Evolutionary conservation across 2,113 vertebrate species (phyloP).

Genomic region (Microtus pennsylvanicus): DNA sequence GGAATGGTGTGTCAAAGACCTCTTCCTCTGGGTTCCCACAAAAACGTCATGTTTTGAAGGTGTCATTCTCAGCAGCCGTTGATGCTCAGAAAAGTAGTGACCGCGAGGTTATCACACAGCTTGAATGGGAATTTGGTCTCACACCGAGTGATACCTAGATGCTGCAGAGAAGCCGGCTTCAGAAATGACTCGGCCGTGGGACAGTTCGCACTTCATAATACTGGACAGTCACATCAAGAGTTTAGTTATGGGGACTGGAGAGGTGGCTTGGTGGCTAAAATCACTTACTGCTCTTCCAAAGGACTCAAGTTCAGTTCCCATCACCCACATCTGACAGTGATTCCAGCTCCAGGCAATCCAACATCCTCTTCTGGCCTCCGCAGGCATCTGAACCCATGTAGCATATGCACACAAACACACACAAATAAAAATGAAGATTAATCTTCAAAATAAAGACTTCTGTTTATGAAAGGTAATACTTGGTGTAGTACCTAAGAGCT

Average conservation of each 20-base stretch:
- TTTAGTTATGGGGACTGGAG: not conserved
- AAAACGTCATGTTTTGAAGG: not conserved
- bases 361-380: not conserved
- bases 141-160: not conserved
- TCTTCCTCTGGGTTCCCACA: not conserved
- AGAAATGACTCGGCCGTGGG: not conserved
- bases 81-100: not conserved
- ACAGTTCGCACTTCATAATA: not conserved
- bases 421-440: not conserved
- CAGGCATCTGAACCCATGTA: not conserved
- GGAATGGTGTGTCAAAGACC: not conserved
- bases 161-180: not conserved
- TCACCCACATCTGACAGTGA: not conserved
- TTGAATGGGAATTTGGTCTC: not conserved
- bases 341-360: not conserved
- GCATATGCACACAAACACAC: not conserved
- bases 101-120: not conserved
- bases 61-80: not conserved
- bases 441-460: not conserved
- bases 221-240: rapidly evolving
- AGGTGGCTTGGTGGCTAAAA: not conserved
- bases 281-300: not conserved
- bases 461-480: not conserved
- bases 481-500: not conserved
- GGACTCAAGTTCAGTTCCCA: not conserved